Evolutionary conservation across 2,888 invertebrate species (phyloP), one percentile per base, ranked within the genome.

Genomic region (Drosophila lacicola): DNA sequence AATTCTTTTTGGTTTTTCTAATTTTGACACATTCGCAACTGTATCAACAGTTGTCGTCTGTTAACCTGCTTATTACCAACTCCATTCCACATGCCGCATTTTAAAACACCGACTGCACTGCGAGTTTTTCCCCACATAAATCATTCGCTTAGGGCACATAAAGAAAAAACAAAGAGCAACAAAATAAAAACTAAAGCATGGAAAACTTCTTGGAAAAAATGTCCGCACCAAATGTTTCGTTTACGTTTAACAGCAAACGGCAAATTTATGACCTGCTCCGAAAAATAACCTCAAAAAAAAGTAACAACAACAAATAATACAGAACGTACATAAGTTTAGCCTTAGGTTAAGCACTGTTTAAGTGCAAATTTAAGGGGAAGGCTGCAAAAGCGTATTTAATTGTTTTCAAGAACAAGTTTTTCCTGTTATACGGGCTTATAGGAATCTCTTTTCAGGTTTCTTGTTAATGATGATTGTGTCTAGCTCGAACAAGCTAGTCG

Each of bases 41-140:
- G 53, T 54, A 63, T 67, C 66, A 61, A 65, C 66, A 78, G 69
- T 71, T 84, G 65, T 76, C 54, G 64, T 34, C 37, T 13, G 58
- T 53, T 51, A 74, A 70, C 75, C 75, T 56, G 74, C 74, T 78
- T 74, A 78, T 88, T 70, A 74, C 67, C 50, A 72, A 80, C 72
- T 77, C 56, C 44, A 14, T 57, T 21, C 39, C 54, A 60, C 51
- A 36, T 34, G 50, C 45, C 10, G 34, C 57, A 34, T 44, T 51
- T 57, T 54, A 39, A 61, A 60, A 45, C 53, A 46, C 44, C 58
- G 45, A 45, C 41, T 47, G 54, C 60, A 47, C 34, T 21, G 21
- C 34, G 19, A 21, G 4, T 3, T 17, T 11, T 50, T 2, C 17
- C 25, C 17, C 5, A 67, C 76, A 82, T 82, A 82, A 82, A 82